These are phyloP conservation scores for Dendrophyllia cribrosa DNA, from an alignment of 64 coral and sea anemone species.

Conservation along the genomic window DNA sequence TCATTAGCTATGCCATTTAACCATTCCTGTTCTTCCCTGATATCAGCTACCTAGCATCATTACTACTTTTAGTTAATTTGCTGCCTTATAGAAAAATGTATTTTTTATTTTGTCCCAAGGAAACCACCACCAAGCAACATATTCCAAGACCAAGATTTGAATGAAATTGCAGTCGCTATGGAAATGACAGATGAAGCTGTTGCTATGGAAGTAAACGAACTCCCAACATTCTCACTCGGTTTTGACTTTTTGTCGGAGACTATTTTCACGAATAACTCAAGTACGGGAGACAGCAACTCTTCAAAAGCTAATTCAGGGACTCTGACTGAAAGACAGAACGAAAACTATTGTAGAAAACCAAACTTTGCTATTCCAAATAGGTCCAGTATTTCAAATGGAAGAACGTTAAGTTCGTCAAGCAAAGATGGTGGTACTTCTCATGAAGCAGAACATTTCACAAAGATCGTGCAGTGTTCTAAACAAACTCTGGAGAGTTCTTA, in stretches of 20 bases:
- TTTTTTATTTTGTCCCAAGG: neutral
- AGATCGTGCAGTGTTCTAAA: neutral
- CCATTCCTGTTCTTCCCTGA: too few relatives aligned
- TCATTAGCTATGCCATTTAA: too few relatives aligned
- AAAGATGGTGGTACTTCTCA: neutral
- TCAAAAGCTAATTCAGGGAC: neutral
- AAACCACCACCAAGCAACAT: neutral
- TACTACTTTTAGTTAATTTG: too few relatives aligned
- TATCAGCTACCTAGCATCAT: too few relatives aligned
- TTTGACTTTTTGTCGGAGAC: constrained; percentile 71
- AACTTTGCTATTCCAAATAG: neutral
- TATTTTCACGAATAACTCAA: neutral
- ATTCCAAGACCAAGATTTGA: constrained; percentile 38
- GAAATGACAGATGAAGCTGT: constrained; percentile 77
- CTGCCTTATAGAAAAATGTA: neutral
- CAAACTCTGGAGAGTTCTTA: neutral
- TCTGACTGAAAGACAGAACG: neutral
- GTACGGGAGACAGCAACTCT: neutral
- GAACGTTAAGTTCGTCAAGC: neutral
- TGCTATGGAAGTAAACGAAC: constrained; percentile 60
- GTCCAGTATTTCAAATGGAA: neutral
- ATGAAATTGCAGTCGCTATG: constrained; percentile 79
- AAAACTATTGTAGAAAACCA: neutral
- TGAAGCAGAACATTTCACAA: neutral
- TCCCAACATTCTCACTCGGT: constrained; percentile 82